A percentile compares a stretch with the other conserved stretches of the same genome.
Conservation (phyloP, 2,797 vertebrate genomes). For the Cuculus canorus region DNA sequence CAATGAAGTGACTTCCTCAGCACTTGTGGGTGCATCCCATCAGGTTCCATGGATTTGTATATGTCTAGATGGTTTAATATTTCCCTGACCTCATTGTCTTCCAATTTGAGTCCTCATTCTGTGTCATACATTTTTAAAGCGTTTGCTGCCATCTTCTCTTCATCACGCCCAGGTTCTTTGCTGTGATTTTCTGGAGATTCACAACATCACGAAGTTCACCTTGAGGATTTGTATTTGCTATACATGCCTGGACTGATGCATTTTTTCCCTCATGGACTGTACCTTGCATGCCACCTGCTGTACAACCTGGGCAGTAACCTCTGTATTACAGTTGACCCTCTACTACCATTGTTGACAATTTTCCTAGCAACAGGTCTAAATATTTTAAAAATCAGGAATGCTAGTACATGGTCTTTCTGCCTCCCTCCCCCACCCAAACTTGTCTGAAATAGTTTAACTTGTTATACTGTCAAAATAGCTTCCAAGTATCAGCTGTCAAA, state of each 20-base stretch:
- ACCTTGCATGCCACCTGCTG: conserved; percentile 50
- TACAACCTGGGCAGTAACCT: conserved; percentile 14
- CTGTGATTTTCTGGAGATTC: not conserved
- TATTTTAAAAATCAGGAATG: not conserved
- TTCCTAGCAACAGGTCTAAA: not conserved
- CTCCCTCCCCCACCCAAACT: not conserved
- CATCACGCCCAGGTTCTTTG: not conserved
- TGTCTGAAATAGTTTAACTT: not conserved
- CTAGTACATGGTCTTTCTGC: not conserved
- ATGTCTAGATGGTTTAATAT: not conserved
- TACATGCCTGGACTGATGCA: not conserved
- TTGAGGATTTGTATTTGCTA: not conserved
- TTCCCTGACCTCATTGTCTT: not conserved
- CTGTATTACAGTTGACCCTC: not conserved
- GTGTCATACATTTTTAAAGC: not conserved
- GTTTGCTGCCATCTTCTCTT: not conserved
- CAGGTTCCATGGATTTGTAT: not conserved
- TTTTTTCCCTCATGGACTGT: not conserved
- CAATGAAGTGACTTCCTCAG: not conserved
- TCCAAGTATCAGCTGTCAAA: not conserved
- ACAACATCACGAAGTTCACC: not conserved
- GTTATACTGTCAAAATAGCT: not conserved
- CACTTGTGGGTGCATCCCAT: not conserved
- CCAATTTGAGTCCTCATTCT: not conserved
- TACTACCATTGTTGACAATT: not conserved